Evolutionary conservation across 2,888 invertebrate genomes (phyloP).

Genomic region (Hyles lineata): DNA sequence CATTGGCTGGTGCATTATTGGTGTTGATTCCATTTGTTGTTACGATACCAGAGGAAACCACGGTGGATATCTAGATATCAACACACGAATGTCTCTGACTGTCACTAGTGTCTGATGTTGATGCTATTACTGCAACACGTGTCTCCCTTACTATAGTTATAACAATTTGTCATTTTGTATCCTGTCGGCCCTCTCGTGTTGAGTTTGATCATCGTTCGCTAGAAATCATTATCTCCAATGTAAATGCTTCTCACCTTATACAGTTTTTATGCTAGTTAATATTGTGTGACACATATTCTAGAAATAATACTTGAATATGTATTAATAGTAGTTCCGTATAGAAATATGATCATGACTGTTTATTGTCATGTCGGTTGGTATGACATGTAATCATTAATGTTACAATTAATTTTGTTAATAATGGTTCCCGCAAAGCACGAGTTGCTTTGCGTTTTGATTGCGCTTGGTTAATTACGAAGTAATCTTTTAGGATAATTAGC

Average conservation of each 20-base stretch:
- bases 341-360: slow-evolving; percentile 11
- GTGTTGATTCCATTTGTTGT: too few relatives aligned
- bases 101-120: not conserved
- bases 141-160: slow-evolving; percentile 51
- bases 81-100: too few relatives aligned
- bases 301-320: slow-evolving; percentile 6
- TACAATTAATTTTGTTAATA: slow-evolving; percentile 35
- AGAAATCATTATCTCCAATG: slow-evolving; percentile 49
- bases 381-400: slow-evolving; percentile 32
- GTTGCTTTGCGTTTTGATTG: slow-evolving; percentile 4
- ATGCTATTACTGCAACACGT: slow-evolving; percentile 44
- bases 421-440: slow-evolving; percentile 31
- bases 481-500: not conserved
- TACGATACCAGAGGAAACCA: not conserved
- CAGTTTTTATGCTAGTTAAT: not conserved
- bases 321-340: slow-evolving; percentile 34
- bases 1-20: too few relatives aligned
- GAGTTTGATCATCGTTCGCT: slow-evolving; percentile 54
- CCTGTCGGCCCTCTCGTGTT: slow-evolving; percentile 38
- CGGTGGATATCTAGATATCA: not conserved
- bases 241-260: slow-evolving; percentile 16
- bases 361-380: not conserved
- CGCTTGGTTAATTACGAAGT: not conserved
- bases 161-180: slow-evolving; percentile 51
- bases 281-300: slow-evolving; percentile 17